Percentiles rank a stretch among this genome's conserved stretches.
Evolutionary conservation across 2,888 invertebrate species (phyloP).

Genomic region (Leptura quadrifasciata): DNA sequence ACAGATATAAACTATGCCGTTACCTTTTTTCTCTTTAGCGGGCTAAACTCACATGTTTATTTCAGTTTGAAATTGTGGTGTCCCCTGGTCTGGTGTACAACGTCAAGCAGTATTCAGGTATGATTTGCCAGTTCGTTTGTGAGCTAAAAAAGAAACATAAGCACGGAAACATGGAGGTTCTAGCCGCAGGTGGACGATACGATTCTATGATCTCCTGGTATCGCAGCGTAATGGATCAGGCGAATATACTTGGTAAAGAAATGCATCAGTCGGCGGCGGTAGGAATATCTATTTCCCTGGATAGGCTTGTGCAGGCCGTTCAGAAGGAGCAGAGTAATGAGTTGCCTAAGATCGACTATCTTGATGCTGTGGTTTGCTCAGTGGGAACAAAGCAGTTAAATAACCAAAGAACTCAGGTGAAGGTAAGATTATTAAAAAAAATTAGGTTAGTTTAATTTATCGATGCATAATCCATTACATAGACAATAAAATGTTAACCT

Average conservation of each 20-base stretch:
- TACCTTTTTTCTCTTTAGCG: too few species aligned
- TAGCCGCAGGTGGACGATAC: conserved; percentile 94
- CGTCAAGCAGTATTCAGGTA: conserved; percentile 80
- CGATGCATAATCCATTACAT: too few species aligned
- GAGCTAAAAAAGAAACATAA: conserved; percentile 77
- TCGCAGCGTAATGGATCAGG: conserved; percentile 74
- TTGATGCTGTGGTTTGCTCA: conserved; percentile 83
- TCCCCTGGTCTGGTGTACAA: conserved; percentile 79
- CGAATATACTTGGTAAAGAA: conserved; percentile 62
- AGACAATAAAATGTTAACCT: too few species aligned
- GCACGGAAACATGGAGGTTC: conserved; percentile 79
- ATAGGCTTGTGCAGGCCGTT: conserved; percentile 83
- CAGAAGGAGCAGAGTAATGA: conserved; percentile 76
- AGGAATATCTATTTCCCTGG: conserved; percentile 88
- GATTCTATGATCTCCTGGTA: conserved; percentile 87
- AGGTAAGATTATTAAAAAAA: conserved; percentile 37
- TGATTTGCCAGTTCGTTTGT: conserved; percentile 81
- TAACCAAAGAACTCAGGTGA: conserved; percentile 75
- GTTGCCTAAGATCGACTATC: conserved; percentile 59
- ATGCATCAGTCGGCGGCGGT: conserved; percentile 80
- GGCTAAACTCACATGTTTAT: too few species aligned
- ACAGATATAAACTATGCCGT: too few species aligned
- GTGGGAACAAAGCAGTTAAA: conserved; percentile 77
- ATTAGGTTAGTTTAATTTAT: too few species aligned
- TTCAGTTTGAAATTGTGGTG: conserved; percentile 79